phyloP scores from a whole-genome alignment of 2,888 invertebrate genomes.

The Oxytorus armatus region DNA sequence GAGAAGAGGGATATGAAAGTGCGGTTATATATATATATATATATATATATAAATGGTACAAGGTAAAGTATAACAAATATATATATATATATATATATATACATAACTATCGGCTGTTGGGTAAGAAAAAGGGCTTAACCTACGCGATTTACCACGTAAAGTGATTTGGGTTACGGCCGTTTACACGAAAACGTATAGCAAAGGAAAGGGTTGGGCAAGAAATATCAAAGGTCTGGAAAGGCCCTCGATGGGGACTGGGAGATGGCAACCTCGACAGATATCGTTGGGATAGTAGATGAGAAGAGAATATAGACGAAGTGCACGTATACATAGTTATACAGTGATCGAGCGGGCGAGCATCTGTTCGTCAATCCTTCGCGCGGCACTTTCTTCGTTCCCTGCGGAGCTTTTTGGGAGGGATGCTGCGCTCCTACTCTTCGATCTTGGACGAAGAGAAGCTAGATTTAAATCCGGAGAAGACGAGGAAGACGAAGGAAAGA shows the following conservation, averaged over 20 bases:
- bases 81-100: neutral
- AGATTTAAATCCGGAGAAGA: slow-evolving; percentile 32
- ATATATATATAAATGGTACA: neutral
- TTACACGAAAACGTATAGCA: neutral
- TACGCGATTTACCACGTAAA: neutral
- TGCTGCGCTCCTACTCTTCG: slow-evolving; percentile 47
- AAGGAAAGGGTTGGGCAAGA: slow-evolving; percentile 65
- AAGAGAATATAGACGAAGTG: slow-evolving; percentile 51
- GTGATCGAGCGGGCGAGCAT: slow-evolving; percentile 26
- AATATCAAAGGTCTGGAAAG: slow-evolving; percentile 79
- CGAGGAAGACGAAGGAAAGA: neutral
- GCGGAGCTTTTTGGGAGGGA: neutral
- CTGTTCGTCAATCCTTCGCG: slow-evolving; percentile 70
- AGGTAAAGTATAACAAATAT: slow-evolving; percentile 9
- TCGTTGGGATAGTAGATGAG: slow-evolving; percentile 79
- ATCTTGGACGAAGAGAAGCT: slow-evolving; percentile 50
- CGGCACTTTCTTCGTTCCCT: slow-evolving; percentile 51
- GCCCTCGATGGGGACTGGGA: slow-evolving; percentile 77
- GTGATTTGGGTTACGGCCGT: neutral
- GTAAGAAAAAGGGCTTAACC: slow-evolving; percentile 10
- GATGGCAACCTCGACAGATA: slow-evolving; percentile 82
- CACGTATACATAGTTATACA: slow-evolving; percentile 3
- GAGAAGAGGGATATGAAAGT: slow-evolving; percentile 4
- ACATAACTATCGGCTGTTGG: neutral
- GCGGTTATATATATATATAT: neutral